These are phyloP conservation scores for Ennomos quercinarius DNA, from an alignment of 2,888 invertebrate species.

Conservation along the genomic window DNA sequence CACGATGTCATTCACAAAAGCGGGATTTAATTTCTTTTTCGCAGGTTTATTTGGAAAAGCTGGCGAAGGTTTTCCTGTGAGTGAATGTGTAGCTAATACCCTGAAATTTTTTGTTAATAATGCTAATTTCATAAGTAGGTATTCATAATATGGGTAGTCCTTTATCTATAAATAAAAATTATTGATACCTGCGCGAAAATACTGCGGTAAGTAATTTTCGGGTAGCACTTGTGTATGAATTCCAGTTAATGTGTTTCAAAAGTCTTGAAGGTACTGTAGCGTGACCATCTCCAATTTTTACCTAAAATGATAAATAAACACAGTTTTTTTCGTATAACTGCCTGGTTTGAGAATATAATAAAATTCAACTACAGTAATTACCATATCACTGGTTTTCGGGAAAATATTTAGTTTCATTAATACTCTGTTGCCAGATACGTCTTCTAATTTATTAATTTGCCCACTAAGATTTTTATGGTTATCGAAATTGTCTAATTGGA, in stretches of 20 bases:
- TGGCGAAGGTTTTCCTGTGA: slow-evolving; percentile 85
- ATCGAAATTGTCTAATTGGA: slow-evolving; percentile 10
- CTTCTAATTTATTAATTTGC: slow-evolving; percentile 18
- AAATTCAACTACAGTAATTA: slow-evolving; percentile 15
- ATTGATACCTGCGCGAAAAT: slow-evolving; percentile 70
- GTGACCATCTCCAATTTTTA: slow-evolving; percentile 57
- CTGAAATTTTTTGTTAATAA: slow-evolving; percentile 48
- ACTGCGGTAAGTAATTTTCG: slow-evolving; percentile 76
- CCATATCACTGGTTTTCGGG: slow-evolving; percentile 41
- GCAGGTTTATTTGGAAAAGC: slow-evolving; percentile 72
- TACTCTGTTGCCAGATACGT: slow-evolving; percentile 30
- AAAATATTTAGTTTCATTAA: slow-evolving; percentile 34
- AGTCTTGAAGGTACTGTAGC: slow-evolving; percentile 55
- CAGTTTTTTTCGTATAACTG: too few relatives aligned
- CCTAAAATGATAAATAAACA: slow-evolving; percentile 38
- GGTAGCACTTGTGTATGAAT: slow-evolving; percentile 78
- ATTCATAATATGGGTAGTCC: too few relatives aligned
- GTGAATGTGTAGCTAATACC: slow-evolving; percentile 81
- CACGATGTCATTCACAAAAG: slow-evolving; percentile 81
- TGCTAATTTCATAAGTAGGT: not conserved
- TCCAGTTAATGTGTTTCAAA: slow-evolving; percentile 77
- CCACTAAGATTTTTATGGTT: slow-evolving; percentile 5
- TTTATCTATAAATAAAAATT: too few relatives aligned
- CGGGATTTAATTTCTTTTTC: slow-evolving; percentile 72
- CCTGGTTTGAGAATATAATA: too few relatives aligned